Evolutionary conservation across 2,113 vertebrate genomes (phyloP).

Genomic region (Sturnira hondurensis): DNA sequence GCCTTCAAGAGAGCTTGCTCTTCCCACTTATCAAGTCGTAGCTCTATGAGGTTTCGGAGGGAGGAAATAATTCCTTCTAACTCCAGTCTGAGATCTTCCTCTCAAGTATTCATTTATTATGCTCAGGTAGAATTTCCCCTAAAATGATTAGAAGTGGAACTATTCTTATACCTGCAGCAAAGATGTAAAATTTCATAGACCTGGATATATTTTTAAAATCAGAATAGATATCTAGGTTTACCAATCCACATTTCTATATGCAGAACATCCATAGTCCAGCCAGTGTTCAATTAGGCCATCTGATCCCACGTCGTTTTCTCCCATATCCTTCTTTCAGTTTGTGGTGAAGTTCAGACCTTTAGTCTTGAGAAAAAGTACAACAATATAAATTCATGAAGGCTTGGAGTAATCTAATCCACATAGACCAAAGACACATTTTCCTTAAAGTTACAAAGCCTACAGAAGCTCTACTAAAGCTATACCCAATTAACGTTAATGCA

Average conservation of each 20-base stretch:
- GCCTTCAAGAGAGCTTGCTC: not conserved
- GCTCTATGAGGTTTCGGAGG: not conserved
- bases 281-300: not conserved
- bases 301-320: not conserved
- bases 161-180: not conserved
- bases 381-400: not conserved
- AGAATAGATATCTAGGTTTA: not conserved
- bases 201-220: not conserved
- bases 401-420: not conserved
- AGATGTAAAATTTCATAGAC: not conserved
- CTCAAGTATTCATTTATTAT: not conserved
- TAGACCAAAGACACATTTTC: not conserved
- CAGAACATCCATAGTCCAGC: not conserved
- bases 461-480: not conserved
- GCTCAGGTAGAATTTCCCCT: not conserved
- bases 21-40: not conserved
- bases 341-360: not conserved
- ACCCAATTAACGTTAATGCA: not conserved
- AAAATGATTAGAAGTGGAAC: not conserved
- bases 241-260: not conserved
- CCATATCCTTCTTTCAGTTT: not conserved
- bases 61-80: not conserved
- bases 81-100: not conserved
- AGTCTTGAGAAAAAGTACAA: not conserved
- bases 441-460: not conserved